phyloP scores from a whole-genome alignment of 2,113 vertebrate genomes.

The Microcebus lehilahytsara region DNA sequence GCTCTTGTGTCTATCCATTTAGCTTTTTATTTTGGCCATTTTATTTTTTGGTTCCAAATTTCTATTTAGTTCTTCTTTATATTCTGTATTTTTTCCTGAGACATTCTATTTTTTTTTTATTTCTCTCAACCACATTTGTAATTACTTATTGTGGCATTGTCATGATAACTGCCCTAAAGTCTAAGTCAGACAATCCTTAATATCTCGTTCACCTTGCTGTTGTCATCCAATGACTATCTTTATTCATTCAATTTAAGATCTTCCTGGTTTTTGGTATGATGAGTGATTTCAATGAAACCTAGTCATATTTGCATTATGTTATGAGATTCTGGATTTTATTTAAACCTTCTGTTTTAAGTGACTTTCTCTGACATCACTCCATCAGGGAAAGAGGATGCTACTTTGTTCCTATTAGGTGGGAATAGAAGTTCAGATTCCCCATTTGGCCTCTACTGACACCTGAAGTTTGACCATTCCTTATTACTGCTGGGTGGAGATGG shows the following conservation, averaged over 20 bases:
- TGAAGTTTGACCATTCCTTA: not conserved
- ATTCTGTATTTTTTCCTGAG: not conserved
- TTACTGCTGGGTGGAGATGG: not conserved
- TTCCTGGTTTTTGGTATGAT: not conserved
- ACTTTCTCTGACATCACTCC: not conserved
- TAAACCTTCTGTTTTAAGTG: not conserved
- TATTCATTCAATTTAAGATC: not conserved
- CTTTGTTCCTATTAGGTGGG: not conserved
- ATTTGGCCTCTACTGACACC: not conserved
- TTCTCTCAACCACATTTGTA: not conserved
- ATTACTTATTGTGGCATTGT: not conserved
- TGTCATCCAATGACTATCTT: not conserved
- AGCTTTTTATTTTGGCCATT: not conserved
- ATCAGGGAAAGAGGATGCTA: not conserved
- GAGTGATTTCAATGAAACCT: not conserved
- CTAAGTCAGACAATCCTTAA: not conserved
- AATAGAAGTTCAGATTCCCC: not conserved
- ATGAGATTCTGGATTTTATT: not conserved
- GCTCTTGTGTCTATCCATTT: not conserved
- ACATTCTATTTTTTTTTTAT: not conserved
- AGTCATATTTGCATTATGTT: not conserved
- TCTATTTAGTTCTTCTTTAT: not conserved
- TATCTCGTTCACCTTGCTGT: not conserved
- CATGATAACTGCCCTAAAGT: not conserved
- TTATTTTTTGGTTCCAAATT: not conserved